These are phyloP conservation scores for Agriopis aurantiaria DNA, from an alignment of 2,888 invertebrate genomes.

Conservation along the genomic window DNA sequence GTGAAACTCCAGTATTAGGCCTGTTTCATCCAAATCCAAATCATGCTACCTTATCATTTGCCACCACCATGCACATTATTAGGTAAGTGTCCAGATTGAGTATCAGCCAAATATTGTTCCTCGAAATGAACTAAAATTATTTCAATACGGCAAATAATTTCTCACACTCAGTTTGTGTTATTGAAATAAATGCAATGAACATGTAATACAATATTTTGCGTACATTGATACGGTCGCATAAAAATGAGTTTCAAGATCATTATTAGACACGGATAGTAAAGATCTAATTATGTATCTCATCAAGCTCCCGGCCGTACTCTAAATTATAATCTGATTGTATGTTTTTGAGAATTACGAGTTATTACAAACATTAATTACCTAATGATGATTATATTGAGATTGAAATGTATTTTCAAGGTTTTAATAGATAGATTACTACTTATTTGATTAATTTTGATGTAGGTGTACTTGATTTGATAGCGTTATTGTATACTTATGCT, in stretches of 20 bases:
- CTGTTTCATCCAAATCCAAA: no score
- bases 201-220: neutral
- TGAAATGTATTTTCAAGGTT: slow-evolving; percentile 50
- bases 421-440: slow-evolving; percentile 32
- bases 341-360: slow-evolving; percentile 50
- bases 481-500: slow-evolving; percentile 7
- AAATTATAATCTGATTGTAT: slow-evolving; percentile 49
- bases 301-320: slow-evolving; percentile 57
- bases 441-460: slow-evolving; percentile 27
- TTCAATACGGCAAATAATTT: no score
- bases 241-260: neutral
- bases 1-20: no score
- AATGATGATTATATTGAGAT: slow-evolving; percentile 53
- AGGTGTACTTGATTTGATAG: slow-evolving; percentile 11
- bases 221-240: neutral
- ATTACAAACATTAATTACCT: slow-evolving; percentile 42
- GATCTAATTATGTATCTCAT: slow-evolving; percentile 46
- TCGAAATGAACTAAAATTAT: no score
- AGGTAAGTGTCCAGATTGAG: no score
- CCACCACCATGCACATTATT: no score
- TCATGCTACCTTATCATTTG: no score
- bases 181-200: neutral
- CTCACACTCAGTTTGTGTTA: no score
- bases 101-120: no score
- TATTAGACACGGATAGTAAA: neutral